Base-by-base conservation (phyloP, 1,140 invertebrate genomes). In the Camponotus pennsylvanicus region DNA sequence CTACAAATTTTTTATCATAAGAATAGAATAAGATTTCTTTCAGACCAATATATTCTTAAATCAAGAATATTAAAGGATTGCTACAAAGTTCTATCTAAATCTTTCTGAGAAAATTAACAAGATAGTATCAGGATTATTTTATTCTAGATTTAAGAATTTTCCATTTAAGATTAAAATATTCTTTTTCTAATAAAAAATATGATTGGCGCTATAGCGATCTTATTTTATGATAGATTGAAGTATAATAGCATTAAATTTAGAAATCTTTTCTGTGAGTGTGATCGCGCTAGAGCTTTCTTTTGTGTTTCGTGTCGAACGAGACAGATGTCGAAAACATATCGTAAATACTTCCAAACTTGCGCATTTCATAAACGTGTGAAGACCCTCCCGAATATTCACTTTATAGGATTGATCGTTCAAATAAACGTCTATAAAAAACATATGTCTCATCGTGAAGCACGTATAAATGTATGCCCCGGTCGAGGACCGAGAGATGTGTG, bases 401-500 rank as follows among this genome's bases (percentile, higher is more conserved):
- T 87, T 83, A 63, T 49, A 84, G 63, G 85, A 89, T 89, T 84
- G 88, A 84, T 73, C 78, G 55, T 89, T 49, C 59, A 57, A 52
- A 78, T 83, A 64, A 77, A 49, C 52, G 57, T 69, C 49, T 59
- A 59, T 86, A 71, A 83, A 88, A 83, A 64, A 88, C 84, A 83
- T 71, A 69, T 80, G 87, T 59, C 69, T 32, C n/a, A 11, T 15
- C 13, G 15, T 11, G 49, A 27, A 40, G 42, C 32, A 27, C 70
- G 49, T 15, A 79, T 18, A 40, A 61, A 71, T 45, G 52, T 69
- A 75, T 27, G 7, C 21, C 8, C 32, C 34, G 34, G n/a, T 13
- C 55, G 52, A 9, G 18, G 73, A 45, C 66, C 34, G 37, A 80
- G 13, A 80, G 34, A 80, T 89, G 87, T 86, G 63, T 86, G 63